Evolutionary conservation across 2,888 invertebrate genomes (phyloP).

Genomic region (Machimus rusticus): DNA sequence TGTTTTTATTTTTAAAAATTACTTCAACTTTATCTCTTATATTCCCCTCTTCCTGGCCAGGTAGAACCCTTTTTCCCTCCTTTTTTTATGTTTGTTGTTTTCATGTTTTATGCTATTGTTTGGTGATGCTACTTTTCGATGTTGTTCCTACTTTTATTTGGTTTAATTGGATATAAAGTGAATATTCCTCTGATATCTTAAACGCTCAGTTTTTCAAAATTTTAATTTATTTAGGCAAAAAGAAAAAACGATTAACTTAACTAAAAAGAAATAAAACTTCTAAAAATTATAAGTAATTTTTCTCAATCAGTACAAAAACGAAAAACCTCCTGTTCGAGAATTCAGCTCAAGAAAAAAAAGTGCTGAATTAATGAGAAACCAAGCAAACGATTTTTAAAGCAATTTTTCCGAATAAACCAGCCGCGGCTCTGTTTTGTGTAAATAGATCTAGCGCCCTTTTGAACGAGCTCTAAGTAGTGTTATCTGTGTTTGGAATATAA

Average conservation of each 20-base stretch:
- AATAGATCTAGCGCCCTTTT: too few species aligned
- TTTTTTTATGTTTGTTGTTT: not conserved
- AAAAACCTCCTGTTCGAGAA: too few species aligned
- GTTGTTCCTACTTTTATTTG: not conserved
- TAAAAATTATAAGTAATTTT: too few species aligned
- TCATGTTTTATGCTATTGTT: not conserved
- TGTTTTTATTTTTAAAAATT: not conserved
- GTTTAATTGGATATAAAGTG: not conserved
- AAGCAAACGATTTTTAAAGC: too few species aligned
- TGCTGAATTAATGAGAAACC: too few species aligned
- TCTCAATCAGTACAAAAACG: too few species aligned
- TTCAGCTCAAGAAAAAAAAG: too few species aligned
- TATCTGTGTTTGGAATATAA: too few species aligned
- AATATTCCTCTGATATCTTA: not conserved
- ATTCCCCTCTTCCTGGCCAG: not conserved
- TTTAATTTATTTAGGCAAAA: not conserved
- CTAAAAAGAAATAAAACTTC: too few species aligned
- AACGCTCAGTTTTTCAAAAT: not conserved
- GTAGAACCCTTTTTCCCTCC: not conserved
- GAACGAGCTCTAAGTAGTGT: too few species aligned
- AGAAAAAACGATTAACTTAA: not conserved
- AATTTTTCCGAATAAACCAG: too few species aligned
- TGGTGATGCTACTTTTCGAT: not conserved
- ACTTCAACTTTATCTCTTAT: not conserved
- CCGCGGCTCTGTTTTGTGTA: too few species aligned